A percentile compares a stretch with the other conserved stretches of the same genome.
These are phyloP conservation scores for Drosophila nr. medialis DNA, from an alignment of 2,888 invertebrate genomes.

Conservation along the genomic window DNA sequence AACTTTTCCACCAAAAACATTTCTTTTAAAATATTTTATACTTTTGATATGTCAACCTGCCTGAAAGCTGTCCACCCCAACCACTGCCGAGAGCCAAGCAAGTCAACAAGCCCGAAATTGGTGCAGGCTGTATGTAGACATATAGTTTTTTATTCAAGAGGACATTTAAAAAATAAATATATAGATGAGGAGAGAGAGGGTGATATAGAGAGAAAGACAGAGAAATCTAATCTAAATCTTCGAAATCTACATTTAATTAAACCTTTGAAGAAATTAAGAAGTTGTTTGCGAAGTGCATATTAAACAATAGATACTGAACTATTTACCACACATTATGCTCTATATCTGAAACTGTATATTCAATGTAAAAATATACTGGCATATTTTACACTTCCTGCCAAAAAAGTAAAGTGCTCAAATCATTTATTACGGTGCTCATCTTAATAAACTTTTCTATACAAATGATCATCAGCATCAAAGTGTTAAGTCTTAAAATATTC, in stretches of 20 bases:
- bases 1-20: conserved; percentile 72
- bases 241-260: background rate
- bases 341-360: background rate
- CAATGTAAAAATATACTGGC: background rate
- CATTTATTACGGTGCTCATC: background rate
- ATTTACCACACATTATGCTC: background rate
- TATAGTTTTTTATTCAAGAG: conserved; percentile 34
- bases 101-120: conserved; percentile 54
- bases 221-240: background rate
- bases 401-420: background rate
- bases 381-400: background rate
- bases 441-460: background rate
- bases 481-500: conserved; percentile 50
- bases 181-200: background rate
- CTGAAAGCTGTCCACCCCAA: conserved; percentile 69
- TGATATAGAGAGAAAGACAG: background rate
- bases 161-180: conserved; percentile 9
- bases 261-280: background rate
- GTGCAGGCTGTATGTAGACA: conserved; percentile 26
- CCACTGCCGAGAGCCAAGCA: conserved; percentile 12
- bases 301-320: background rate
- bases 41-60: conserved; percentile 77
- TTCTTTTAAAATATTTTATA: conserved; percentile 77
- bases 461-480: conserved; percentile 43
- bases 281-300: background rate